Evolutionary conservation across 1,140 invertebrate species (phyloP), one percentile per base, ranked within the genome.

Genomic region (Lasioglossum albipes): DNA sequence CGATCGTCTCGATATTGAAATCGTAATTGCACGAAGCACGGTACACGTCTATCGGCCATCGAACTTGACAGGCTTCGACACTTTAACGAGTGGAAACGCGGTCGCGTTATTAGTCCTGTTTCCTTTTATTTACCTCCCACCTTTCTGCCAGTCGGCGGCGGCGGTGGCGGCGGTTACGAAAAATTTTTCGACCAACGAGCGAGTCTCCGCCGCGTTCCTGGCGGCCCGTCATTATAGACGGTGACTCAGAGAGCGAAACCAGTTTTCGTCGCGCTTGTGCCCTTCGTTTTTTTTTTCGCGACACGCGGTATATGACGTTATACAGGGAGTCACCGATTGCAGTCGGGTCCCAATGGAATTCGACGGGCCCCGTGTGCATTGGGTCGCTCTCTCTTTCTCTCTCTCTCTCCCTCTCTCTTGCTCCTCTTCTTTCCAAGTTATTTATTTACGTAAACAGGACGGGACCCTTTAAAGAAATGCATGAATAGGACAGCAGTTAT

Each of bases 191-290:
- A 78, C 78, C 77, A 65, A 85, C 77, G 75, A 67, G 84, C 75
- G 83, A 83, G n/a, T 82, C 82, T 87, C 49, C 82, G 71, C 72
- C 79, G 81, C 79, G 86, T 88, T 90, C 79, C 82, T 82, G 79
- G 18, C 79, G 86, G 84, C 88, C 78, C 89, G 85, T 92, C 91
- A 91, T 92, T 92, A 92, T 89, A 89, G 87, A 90, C 86, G 88
- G 89, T 92, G 90, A 92, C 91, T 92, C 91, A 92, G 88, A 91
- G 84, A 82, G 76, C 84, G 86, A 91, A 92, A 92, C 91, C 91
- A 91, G 91, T 92, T 92, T 87, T 88, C 89, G 82, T 84, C 59
- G 76, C 57, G 20, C 77, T 79, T 74, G 69, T 81, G 62, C 77
- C 59, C 45, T 62, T 87, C 79, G 10, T 49, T 20, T 54, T 54